phyloP scores from a whole-genome alignment of 2,888 invertebrate genomes.

The Diadegma fenestrale region DNA sequence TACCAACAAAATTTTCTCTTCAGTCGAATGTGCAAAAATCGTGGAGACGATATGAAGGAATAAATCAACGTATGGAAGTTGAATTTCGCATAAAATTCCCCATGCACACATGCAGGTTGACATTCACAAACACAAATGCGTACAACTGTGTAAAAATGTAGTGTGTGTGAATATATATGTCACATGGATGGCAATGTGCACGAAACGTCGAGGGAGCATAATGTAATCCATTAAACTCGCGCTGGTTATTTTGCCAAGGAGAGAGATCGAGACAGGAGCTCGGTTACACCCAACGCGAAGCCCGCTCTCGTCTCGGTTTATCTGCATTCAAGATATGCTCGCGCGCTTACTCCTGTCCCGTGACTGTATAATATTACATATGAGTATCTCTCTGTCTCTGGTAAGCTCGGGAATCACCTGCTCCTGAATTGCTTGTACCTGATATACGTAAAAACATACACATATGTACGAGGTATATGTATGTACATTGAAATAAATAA shows the following conservation, averaged over 20 bases:
- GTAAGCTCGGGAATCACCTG: constrained; percentile 77
- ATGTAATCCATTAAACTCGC: constrained; percentile 72
- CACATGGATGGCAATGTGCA: constrained; percentile 47
- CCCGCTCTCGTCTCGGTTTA: constrained; percentile 65
- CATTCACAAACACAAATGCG: not conserved
- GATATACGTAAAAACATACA: constrained; percentile 11
- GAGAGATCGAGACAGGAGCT: constrained; percentile 64
- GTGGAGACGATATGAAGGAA: not conserved
- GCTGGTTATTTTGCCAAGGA: constrained; percentile 55
- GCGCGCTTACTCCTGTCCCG: constrained; percentile 45
- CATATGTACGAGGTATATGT: not conserved
- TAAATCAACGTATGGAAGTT: not conserved
- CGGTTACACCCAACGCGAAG: constrained; percentile 68
- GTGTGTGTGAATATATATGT: constrained; percentile 9
- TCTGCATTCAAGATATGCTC: constrained; percentile 69
- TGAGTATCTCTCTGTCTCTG: constrained; percentile 30
- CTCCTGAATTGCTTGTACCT: constrained; percentile 68
- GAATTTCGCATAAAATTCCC: not conserved
- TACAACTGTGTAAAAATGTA: not conserved
- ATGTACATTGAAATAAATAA: not conserved
- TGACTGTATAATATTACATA: constrained; percentile 33
- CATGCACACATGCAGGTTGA: constrained; percentile 7
- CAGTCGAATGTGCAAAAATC: not conserved
- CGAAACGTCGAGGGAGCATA: constrained; percentile 66
- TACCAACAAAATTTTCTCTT: too few relatives aligned